Evolutionary conservation across 2,113 vertebrate genomes (phyloP).

Genomic region (Osmerus eperlanus): DNA sequence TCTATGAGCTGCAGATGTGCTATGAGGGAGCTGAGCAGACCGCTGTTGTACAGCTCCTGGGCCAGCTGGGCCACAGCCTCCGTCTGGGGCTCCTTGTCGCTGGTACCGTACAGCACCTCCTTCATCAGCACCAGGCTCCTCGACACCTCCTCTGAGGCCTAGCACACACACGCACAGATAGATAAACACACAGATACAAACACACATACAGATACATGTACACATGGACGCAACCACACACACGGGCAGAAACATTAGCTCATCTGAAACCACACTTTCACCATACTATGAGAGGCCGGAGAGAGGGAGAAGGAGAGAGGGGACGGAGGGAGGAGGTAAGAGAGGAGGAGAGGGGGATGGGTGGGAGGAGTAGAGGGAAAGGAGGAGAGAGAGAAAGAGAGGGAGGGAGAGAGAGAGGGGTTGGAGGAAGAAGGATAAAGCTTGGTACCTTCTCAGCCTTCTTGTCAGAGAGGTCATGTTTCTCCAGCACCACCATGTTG

Average conservation of each 20-base stretch:
- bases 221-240: neutral
- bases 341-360: neutral
- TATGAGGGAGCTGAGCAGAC: slow-evolving; percentile 85
- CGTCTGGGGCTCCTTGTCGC: slow-evolving; percentile 90
- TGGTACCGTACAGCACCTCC: slow-evolving; percentile 92
- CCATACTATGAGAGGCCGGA: neutral
- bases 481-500: slow-evolving; percentile 91
- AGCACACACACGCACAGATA: slow-evolving; percentile 31
- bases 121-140: slow-evolving; percentile 97
- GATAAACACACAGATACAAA: slow-evolving; percentile 1
- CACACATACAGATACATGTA: neutral
- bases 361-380: too few relatives aligned
- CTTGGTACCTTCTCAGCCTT: slow-evolving; percentile 88
- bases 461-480: slow-evolving; percentile 92
- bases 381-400: too few relatives aligned
- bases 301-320: neutral
- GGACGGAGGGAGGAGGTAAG: too few relatives aligned
- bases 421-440: neutral
- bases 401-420: neutral
- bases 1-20: slow-evolving; percentile 92
- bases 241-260: neutral
- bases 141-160: slow-evolving; percentile 96
- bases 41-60: slow-evolving; percentile 94
- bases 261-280: slow-evolving; percentile 18
- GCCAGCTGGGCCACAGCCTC: slow-evolving; percentile 93